These are phyloP conservation scores for Hypselothyrea guttata DNA, from an alignment of 2,888 invertebrate genomes.

Conservation along the genomic window DNA sequence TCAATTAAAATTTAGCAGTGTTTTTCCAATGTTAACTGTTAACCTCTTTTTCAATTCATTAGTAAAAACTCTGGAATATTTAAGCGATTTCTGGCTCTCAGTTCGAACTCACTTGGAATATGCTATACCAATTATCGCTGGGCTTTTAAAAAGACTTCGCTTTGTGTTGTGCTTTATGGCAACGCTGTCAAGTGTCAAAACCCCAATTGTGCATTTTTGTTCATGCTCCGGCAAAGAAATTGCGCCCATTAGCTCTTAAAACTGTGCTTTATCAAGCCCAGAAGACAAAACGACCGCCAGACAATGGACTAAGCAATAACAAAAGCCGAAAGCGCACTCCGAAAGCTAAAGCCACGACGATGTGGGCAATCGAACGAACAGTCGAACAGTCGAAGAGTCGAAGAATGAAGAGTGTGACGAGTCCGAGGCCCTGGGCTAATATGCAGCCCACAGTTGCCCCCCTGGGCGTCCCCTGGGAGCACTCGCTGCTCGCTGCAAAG, in stretches of 20 bases:
- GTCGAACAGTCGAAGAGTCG: constrained; percentile 45
- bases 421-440: constrained; percentile 42
- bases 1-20: too few species aligned
- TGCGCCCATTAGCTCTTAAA: too few species aligned
- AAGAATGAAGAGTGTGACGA: neutral
- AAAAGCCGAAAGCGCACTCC: constrained; percentile 32
- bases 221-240: neutral
- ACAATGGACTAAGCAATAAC: constrained; percentile 60
- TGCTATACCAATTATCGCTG: too few species aligned
- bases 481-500: constrained; percentile 24
- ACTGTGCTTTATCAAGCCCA: too few species aligned
- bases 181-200: neutral
- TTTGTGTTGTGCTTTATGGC: too few species aligned
- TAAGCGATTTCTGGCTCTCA: too few species aligned
- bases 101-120: too few species aligned
- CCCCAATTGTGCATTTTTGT: neutral
- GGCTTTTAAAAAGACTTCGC: too few species aligned
- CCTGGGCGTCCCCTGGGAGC: neutral
- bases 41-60: too few species aligned
- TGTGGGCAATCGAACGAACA: constrained; percentile 48
- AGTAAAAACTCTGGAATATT: too few species aligned
- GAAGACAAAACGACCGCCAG: constrained; percentile 1
- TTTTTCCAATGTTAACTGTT: too few species aligned
- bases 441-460: too few species aligned
- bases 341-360: constrained; percentile 1